Base-by-base conservation (phyloP, 2,888 invertebrate species). In the Argynnis bischoffii region DNA sequence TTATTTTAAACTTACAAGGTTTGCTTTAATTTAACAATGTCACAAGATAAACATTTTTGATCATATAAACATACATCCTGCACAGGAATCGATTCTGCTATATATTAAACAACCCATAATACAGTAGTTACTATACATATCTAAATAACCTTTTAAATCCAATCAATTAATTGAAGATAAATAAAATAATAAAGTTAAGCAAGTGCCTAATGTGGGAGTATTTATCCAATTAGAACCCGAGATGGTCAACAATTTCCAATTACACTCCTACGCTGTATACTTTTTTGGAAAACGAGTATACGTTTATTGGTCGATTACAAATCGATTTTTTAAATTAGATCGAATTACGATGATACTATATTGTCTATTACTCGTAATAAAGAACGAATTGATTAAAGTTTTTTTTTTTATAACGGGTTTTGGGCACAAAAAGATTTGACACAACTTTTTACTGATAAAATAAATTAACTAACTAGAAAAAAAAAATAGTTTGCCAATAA, bases 191-290 rank as follows among this genome's bases (percentile, higher is more conserved):
- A 41, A 16, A 51, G 15, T 6, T n/a, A 16, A 35, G 16, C 2
- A 51, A 53, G 18, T 41, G 15, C 50, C 35, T 51, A 21, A 0
- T 35, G 61, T 66, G 60, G 55, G 60, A 21, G 50, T 55, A 61
- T 41, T 61, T 61, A 55, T 21, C 61, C 61, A 66, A 61, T 66
- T 50, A 66, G 21, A 59, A 54, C 13, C 4, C 11, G 14, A 61
- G 26, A 66, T 48, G 47, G 66, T 35, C 59, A 48, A 55, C n/a
- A 48, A 53, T 41, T 15, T 35, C 35, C 51, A 61, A 61, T 61
- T 53, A 53, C 18, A 15, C 21, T 53, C 61, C 61, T 35, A 53
- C 53, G 18, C 50, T n/a, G 5, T 61, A 15, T 11, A 11, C 51
- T 53, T 61, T 61, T 61, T 61, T 61, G 51, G 61, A 0, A 41